These are phyloP conservation scores for Macroglossus sobrinus DNA, from an alignment of 2,113 vertebrate genomes.

Conservation along the genomic window DNA sequence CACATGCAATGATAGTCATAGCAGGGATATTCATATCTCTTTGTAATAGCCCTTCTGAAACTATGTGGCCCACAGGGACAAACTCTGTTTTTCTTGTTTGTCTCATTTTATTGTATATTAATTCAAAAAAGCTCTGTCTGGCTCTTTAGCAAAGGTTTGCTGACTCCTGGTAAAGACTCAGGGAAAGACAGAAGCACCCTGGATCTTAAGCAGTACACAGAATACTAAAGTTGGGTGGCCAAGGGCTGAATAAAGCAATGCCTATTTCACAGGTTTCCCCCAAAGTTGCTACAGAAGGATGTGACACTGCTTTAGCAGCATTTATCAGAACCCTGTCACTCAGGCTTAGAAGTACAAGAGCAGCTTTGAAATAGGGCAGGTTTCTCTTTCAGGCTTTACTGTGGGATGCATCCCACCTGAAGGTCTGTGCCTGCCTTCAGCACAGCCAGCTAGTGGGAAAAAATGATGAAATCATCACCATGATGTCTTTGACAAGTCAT, in stretches of 20 bases:
- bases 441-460: no score
- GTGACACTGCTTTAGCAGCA: not conserved
- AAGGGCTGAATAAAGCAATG: not conserved
- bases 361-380: not conserved
- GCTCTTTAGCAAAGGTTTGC: not conserved
- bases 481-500: not conserved
- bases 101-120: not conserved
- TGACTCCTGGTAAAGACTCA: not conserved
- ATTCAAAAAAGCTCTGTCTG: not conserved
- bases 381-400: not conserved
- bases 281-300: not conserved
- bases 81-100: not conserved
- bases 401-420: not conserved
- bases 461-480: not conserved
- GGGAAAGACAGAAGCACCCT: not conserved
- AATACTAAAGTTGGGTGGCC: not conserved
- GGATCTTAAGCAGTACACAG: not conserved
- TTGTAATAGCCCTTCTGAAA: not conserved
- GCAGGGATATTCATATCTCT: not conserved
- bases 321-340: not conserved
- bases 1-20: not conserved
- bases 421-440: not conserved
- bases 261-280: not conserved
- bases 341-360: accelerated
- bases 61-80: not conserved